Evolutionary conservation across 1,140 invertebrate species (phyloP).

Genomic region (Drosophila virilis): DNA sequence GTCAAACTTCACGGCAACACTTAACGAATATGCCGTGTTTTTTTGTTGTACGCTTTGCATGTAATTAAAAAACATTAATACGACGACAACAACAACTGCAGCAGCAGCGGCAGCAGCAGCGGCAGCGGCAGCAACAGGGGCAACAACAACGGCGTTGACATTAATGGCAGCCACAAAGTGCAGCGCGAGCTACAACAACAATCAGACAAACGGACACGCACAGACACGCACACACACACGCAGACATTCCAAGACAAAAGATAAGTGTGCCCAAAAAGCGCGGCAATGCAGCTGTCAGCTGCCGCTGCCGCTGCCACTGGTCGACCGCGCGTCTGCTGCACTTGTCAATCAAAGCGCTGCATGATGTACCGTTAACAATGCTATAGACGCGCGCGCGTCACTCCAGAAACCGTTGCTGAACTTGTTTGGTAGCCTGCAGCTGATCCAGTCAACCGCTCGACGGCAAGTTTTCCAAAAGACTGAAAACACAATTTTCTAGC

Average conservation of each 20-base stretch:
- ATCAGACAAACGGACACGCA: constrained; percentile 27
- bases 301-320: constrained; percentile 23
- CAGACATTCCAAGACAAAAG: constrained; percentile 17
- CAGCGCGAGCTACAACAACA: constrained; percentile 39
- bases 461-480: constrained; percentile 79
- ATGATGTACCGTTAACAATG: constrained; percentile 27
- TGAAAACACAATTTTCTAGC: constrained; percentile 50
- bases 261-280: constrained; percentile 18
- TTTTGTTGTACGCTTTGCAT: constrained; percentile 70
- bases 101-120: constrained; percentile 27
- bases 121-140: constrained; percentile 17
- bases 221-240: constrained; percentile 10
- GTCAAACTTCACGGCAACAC: constrained; percentile 79
- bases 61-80: constrained; percentile 77
- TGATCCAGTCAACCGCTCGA: constrained; percentile 76
- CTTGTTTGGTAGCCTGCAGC: constrained; percentile 7
- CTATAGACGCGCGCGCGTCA: constrained; percentile 7
- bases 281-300: constrained; percentile 11
- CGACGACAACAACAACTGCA: constrained; percentile 40
- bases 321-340: not conserved
- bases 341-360: constrained; percentile 26
- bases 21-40: constrained; percentile 49
- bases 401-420: not conserved
- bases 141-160: constrained; percentile 61
- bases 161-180: constrained; percentile 72